Evolutionary conservation across 2,888 invertebrate genomes (phyloP).

Genomic region (Altica lythri): DNA sequence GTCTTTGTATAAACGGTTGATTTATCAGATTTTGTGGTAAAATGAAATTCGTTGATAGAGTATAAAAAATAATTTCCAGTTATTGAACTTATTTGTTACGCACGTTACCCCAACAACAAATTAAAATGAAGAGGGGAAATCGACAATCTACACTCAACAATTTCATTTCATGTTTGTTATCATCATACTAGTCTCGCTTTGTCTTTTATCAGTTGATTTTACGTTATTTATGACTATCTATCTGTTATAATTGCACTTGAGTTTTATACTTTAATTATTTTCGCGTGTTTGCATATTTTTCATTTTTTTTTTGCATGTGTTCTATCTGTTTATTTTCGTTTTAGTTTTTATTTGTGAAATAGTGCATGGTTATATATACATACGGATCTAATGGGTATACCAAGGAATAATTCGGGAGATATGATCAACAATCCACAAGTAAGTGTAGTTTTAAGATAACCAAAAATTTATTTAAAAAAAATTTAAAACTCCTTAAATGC

Average conservation of each 20-base stretch:
- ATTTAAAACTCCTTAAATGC: not conserved
- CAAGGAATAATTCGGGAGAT: slow-evolving; percentile 20
- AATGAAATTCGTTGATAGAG: too few species aligned
- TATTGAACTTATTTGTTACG: slow-evolving; percentile 7
- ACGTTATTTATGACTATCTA: slow-evolving; percentile 1
- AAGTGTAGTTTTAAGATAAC: too few species aligned
- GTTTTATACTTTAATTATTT: slow-evolving; percentile 12
- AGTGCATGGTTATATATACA: slow-evolving; percentile 28
- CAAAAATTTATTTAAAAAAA: too few species aligned
- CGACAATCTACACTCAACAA: slow-evolving; percentile 16
- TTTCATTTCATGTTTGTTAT: slow-evolving; percentile 21
- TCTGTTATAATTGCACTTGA: not conserved
- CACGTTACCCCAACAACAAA: slow-evolving; percentile 21
- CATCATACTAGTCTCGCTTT: slow-evolving; percentile 15
- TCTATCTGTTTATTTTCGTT: slow-evolving; percentile 27
- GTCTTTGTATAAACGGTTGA: too few species aligned
- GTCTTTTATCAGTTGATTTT: slow-evolving; percentile 19
- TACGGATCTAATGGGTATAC: slow-evolving; percentile 31
- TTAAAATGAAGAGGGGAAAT: slow-evolving; percentile 18
- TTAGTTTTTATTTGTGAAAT: slow-evolving; percentile 36
- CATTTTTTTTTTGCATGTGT: slow-evolving; percentile 25
- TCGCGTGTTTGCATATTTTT: slow-evolving; percentile 15
- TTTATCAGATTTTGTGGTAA: too few species aligned
- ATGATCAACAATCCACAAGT: slow-evolving; percentile 34
- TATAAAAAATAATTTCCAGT: slow-evolving; percentile 1